phyloP scores from a whole-genome alignment of 1,140 invertebrate genomes.

The Drosophila persimilis region DNA sequence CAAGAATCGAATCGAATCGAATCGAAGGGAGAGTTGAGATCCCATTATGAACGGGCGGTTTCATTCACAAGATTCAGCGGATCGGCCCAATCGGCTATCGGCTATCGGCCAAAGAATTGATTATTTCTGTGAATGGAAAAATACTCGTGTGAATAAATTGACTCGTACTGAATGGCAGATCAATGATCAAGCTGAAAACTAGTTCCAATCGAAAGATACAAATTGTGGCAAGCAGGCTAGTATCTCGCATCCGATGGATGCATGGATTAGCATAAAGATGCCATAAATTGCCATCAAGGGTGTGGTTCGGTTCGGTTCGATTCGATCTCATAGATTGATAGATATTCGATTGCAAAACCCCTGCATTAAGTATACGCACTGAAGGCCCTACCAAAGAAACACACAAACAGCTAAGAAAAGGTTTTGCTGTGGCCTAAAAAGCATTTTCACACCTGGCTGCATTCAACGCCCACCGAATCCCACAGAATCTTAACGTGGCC shows the following conservation, averaged over 20 bases:
- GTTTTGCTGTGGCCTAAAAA: slow-evolving; percentile 30
- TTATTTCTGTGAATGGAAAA: slow-evolving; percentile 33
- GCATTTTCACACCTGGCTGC: slow-evolving; percentile 72
- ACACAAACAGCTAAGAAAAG: too few relatives aligned
- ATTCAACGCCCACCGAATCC: slow-evolving; percentile 4
- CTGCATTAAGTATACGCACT: slow-evolving; percentile 56
- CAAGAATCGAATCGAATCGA: background rate
- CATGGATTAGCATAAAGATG: slow-evolving; percentile 57
- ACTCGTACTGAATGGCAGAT: slow-evolving; percentile 10
- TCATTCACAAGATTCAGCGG: slow-evolving; percentile 25
- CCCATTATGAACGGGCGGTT: background rate
- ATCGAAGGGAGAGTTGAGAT: background rate
- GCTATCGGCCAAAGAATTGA: slow-evolving; percentile 17
- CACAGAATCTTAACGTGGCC: slow-evolving; percentile 25
- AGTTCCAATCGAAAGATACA: slow-evolving; percentile 33
- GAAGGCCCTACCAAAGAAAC: background rate
- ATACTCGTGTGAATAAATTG: slow-evolving; percentile 27
- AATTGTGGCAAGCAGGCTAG: slow-evolving; percentile 24
- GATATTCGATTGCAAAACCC: slow-evolving; percentile 35
- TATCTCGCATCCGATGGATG: too few relatives aligned
- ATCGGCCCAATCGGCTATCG: background rate
- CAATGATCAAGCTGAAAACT: slow-evolving; percentile 38
- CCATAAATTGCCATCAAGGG: slow-evolving; percentile 30
- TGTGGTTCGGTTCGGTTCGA: slow-evolving; percentile 15
- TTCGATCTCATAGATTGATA: slow-evolving; percentile 16